Conservation (phyloP, 1,140 invertebrate species). For the Hesperophylax magnus region DNA sequence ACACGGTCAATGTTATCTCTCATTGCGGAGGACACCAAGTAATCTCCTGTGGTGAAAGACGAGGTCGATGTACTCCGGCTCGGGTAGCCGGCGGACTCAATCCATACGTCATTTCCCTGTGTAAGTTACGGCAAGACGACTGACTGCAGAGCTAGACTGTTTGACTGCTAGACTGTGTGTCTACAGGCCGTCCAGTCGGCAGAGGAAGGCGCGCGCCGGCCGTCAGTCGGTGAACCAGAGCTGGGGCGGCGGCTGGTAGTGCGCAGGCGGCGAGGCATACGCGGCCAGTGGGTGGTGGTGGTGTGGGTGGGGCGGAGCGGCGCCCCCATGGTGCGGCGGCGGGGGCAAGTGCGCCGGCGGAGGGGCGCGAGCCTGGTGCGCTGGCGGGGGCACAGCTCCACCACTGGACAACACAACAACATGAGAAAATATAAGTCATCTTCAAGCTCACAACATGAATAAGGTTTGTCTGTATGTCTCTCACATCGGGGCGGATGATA, state of each 20-base stretch:
- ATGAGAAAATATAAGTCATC: no score
- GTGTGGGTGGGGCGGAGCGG: slow-evolving; percentile 59
- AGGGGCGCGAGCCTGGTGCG: slow-evolving; percentile 56
- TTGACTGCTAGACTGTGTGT: background rate
- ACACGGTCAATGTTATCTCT: no score
- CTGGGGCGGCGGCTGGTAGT: slow-evolving; percentile 61
- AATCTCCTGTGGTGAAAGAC: background rate
- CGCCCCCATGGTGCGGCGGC: slow-evolving; percentile 63
- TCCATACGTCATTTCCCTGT: no score
- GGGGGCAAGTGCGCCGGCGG: slow-evolving; percentile 68
- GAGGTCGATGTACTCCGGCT: no score
- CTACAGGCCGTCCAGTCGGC: slow-evolving; percentile 37
- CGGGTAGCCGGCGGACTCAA: no score
- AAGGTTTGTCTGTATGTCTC: no score
- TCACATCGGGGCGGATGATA: no score
- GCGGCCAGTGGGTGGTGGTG: slow-evolving; percentile 63
- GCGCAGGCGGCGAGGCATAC: slow-evolving; percentile 58
- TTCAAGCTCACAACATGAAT: no score
- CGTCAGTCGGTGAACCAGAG: slow-evolving; percentile 70
- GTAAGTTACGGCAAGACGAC: background rate
- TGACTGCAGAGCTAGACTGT: slow-evolving; percentile 8
- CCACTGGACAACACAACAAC: slow-evolving; percentile 31
- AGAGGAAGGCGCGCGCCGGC: slow-evolving; percentile 58
- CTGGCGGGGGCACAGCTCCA: slow-evolving; percentile 50
- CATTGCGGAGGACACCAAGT: background rate